Conservation (phyloP, 2,113 vertebrate genomes). For the Pleuronectes platessa region DNA sequence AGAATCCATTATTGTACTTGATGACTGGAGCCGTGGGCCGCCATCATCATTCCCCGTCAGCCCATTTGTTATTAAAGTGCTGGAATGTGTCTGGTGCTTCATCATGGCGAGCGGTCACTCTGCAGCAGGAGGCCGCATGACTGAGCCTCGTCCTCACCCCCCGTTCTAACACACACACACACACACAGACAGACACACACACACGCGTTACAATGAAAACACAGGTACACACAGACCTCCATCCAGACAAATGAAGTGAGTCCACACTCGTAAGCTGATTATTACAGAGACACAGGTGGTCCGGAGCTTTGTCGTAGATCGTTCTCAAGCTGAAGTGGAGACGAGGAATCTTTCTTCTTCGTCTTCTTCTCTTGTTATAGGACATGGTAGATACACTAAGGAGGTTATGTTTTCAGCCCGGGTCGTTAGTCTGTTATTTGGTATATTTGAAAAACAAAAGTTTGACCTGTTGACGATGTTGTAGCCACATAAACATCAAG, state of each 20-base stretch:
- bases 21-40: conserved; percentile 58
- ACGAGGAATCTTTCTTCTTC: background rate
- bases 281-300: background rate
- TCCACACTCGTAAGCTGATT: background rate
- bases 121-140: conserved; percentile 78
- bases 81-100: conserved; percentile 83
- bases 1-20: conserved; percentile 47
- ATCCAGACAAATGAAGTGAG: background rate
- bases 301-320: background rate
- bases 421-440: too few species aligned
- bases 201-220: conserved; percentile 11
- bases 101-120: conserved; percentile 78
- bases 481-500: too few species aligned
- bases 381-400: too few species aligned
- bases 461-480: too few species aligned
- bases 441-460: too few species aligned
- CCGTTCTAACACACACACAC: background rate
- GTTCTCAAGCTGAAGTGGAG: background rate
- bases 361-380: too few species aligned
- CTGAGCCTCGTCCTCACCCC: conserved; percentile 49
- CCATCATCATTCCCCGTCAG: conserved; percentile 73
- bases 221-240: background rate
- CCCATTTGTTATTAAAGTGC: conserved; percentile 82
- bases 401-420: too few species aligned
- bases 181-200: too few species aligned